Base-by-base conservation (phyloP, 2,797 vertebrate species). In the Eutrigla gurnardus region DNA sequence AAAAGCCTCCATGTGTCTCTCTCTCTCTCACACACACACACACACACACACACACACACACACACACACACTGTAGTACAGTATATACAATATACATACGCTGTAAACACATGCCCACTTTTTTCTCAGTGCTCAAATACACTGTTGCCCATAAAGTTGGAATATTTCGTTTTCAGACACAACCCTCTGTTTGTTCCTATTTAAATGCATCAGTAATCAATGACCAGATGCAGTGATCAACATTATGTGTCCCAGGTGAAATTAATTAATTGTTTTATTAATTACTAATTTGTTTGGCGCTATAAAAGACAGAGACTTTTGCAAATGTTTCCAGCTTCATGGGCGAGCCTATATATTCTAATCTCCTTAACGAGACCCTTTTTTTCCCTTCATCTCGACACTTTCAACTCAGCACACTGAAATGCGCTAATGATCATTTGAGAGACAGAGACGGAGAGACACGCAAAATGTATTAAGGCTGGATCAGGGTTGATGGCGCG, bases 401-500 rank as follows among this genome's bases (percentile, higher is more conserved):
- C 65, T 57, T 42, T 43, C 33, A 50, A 4, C 43, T 66, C 50
- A 35, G 64, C 13, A 15, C 11, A 18, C 11, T 49, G n/a, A 71
- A 61, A 84, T 65, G 9, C 46, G 15, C 35, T 45, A 61, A 74
- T 77, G 60, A 80, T 83, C 39, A 52, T 63, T 46, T 43, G 49
- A 60, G 61, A 82, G 75, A 75, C 63, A 40, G 49, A 69, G 74
- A 52, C 12, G 17, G 69, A 71, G 55, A 77, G 46, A 68, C 68
- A 73, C 70, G 82, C 77, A 57, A 74, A 25, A 81, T 71, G 73
- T 64, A 73, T 83, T 58, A 75, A 70, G 65, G 60, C 63, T 63
- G 74, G 37, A 66, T 70, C 73, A 45, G 54, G 75, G 74, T 70
- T 81, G 89, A 90, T 81, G 84, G 72, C 73, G 85, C 71, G 11